These are phyloP conservation scores for Tretioscincus oriximinensis DNA, from an alignment of 2,113 vertebrate species.

Conservation along the genomic window DNA sequence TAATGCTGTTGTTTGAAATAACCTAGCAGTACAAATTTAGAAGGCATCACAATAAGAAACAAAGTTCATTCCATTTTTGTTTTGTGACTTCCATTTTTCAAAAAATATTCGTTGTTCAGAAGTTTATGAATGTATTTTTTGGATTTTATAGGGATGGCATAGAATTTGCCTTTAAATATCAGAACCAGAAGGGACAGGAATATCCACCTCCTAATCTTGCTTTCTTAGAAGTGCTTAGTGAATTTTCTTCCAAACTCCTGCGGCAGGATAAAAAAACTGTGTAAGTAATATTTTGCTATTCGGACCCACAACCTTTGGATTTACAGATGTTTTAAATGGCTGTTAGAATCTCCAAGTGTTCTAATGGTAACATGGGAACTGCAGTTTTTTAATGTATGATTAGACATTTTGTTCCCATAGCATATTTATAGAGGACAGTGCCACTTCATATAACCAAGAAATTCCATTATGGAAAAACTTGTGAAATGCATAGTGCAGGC, in stretches of 20 bases:
- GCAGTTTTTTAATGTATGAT: neutral
- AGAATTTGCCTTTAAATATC: conserved; percentile 98
- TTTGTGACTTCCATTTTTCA: neutral
- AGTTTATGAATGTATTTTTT: conserved; percentile 2
- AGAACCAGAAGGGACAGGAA: conserved; percentile 94
- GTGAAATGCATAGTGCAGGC: no score
- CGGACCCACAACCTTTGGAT: neutral
- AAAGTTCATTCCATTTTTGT: neutral
- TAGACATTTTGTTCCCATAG: neutral
- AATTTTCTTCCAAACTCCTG: conserved; percentile 97
- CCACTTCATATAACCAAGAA: no score
- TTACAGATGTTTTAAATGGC: neutral
- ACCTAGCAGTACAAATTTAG: no score
- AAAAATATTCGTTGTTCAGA: neutral
- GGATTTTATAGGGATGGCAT: conserved; percentile 87
- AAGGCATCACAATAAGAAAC: no score
- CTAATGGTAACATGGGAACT: neutral
- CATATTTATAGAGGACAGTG: neutral
- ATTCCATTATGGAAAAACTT: no score
- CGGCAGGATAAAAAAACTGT: conserved; percentile 98
- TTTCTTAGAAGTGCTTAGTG: conserved; percentile 96
- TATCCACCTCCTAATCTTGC: conserved; percentile 94
- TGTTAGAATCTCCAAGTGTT: neutral
- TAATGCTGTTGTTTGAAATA: no score
- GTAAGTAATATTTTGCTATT: conserved; percentile 77